Conservation (phyloP, 2,797 vertebrate species). For the Buphagus erythrorhynchus region DNA sequence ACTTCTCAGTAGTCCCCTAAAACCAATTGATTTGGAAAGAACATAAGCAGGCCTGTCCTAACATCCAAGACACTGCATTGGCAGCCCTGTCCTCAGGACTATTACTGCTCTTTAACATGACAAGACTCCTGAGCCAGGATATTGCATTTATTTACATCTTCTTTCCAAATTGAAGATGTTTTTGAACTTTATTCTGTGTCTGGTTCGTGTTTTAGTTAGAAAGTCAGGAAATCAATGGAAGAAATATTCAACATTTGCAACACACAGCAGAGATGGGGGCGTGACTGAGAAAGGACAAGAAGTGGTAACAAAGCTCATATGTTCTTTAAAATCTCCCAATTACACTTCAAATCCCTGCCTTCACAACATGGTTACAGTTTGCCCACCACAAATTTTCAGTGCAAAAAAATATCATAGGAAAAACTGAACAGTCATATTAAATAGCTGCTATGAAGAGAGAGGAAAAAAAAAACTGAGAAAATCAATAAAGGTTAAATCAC, state of each 20-base stretch:
- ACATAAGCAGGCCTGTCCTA: background rate
- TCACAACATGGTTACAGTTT: background rate
- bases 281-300: background rate
- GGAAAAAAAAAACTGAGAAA: background rate
- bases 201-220: slow-evolving; percentile 27
- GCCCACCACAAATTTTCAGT: background rate
- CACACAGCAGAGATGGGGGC: background rate
- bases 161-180: slow-evolving; percentile 33
- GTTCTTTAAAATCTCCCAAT: background rate
- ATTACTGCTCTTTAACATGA: background rate
- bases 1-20: background rate
- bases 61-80: slow-evolving; percentile 1
- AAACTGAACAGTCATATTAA: background rate
- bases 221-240: slow-evolving; percentile 17
- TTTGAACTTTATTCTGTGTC: background rate
- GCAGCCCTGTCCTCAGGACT: background rate
- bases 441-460: background rate
- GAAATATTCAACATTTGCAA: background rate
- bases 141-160: background rate
- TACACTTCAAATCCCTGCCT: background rate
- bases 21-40: slow-evolving; percentile 31
- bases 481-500: background rate
- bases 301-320: background rate
- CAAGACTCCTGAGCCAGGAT: background rate
- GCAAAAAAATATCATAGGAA: background rate